A percentile compares a stretch with the other conserved stretches of the same genome.
These are phyloP conservation scores for Corythornis cristatus DNA, from an alignment of 2,113 vertebrate species.

Conservation along the genomic window DNA sequence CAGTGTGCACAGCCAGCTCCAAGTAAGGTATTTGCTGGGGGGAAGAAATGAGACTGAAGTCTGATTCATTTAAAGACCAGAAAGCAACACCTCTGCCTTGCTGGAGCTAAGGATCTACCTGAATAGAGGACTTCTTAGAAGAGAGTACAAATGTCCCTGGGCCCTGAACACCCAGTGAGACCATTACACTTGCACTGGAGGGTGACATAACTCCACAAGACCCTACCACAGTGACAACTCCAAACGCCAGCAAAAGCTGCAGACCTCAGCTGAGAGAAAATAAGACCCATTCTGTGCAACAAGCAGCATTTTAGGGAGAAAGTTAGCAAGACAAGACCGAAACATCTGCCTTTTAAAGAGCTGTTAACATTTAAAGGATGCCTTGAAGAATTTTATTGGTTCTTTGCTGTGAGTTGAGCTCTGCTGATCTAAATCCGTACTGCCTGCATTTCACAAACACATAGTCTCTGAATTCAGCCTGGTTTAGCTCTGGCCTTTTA, in stretches of 20 bases:
- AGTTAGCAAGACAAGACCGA: neutral
- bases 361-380: neutral
- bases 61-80: neutral
- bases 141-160: neutral
- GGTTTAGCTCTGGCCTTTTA: neutral
- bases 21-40: neutral
- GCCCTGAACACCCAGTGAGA: neutral
- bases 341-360: neutral
- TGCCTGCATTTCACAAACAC: neutral
- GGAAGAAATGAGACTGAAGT: neutral
- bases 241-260: neutral
- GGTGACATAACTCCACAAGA: neutral
- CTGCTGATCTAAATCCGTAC: conserved; percentile 34
- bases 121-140: neutral
- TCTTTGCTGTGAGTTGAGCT: neutral
- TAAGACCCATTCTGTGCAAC: neutral
- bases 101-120: neutral
- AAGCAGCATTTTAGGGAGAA: neutral
- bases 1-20: neutral
- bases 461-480: neutral
- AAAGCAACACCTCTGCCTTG: fast-evolving
- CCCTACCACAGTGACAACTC: neutral
- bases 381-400: conserved; percentile 11
- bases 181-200: fast-evolving
- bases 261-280: neutral